phyloP scores from a whole-genome alignment of 2,888 invertebrate species.

The Aphodius sticticus region DNA sequence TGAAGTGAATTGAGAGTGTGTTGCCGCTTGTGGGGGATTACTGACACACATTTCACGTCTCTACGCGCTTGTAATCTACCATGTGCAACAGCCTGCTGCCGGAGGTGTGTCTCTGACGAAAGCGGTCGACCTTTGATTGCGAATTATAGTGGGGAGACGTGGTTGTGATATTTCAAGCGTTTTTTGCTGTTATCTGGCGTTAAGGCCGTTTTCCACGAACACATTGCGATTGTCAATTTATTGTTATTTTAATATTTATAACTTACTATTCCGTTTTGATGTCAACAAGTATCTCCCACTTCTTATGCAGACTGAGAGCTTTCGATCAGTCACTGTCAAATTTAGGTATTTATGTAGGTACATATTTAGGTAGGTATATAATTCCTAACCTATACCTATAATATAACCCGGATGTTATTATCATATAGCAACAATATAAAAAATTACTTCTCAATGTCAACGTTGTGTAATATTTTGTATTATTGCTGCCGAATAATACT shows the following conservation, averaged over 20 bases:
- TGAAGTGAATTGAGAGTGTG: neutral
- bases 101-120: slow-evolving; percentile 37
- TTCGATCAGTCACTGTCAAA: too few relatives aligned
- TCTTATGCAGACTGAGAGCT: too few relatives aligned
- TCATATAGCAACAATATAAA: too few relatives aligned
- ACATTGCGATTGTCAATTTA: neutral
- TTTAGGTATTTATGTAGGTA: too few relatives aligned
- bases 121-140: slow-evolving; percentile 33
- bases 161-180: slow-evolving; percentile 30
- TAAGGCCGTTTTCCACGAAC: neutral
- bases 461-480: too few relatives aligned
- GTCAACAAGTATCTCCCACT: too few relatives aligned
- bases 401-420: too few relatives aligned
- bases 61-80: slow-evolving; percentile 8
- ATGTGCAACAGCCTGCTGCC: slow-evolving; percentile 24
- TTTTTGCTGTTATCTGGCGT: slow-evolving; percentile 18
- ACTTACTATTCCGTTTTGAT: too few relatives aligned
- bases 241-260: neutral
- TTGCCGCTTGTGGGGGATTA: neutral
- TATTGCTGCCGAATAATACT: too few relatives aligned
- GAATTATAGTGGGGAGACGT: slow-evolving; percentile 25
- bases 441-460: too few relatives aligned
- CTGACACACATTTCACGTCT: neutral
- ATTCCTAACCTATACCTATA: too few relatives aligned
- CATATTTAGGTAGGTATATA: too few relatives aligned